Evolutionary conservation across 2,113 vertebrate genomes (phyloP), one percentile per base, ranked within the genome.

Genomic region (Macroglossus sobrinus): DNA sequence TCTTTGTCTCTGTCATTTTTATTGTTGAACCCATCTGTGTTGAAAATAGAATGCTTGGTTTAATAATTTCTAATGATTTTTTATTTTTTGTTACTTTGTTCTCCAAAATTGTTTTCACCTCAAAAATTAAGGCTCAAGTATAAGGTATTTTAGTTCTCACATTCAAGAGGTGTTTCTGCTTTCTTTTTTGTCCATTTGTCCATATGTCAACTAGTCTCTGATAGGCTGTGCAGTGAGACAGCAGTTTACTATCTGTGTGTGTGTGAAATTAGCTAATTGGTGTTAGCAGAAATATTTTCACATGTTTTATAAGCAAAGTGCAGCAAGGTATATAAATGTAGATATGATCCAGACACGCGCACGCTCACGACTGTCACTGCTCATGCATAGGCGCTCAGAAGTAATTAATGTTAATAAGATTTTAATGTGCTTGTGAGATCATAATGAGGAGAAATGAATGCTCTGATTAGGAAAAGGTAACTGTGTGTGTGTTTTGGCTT

Each of bases 351-450:
- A 99, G 98, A 98, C 98, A 98, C 92, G 40, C 97, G 91, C 98
- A 96, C 91, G 50, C 97, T 98, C 94, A 95, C 82, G 71, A 97
- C 98, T 99, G 98, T 99, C 98, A 96, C 98, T 98, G 98, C 98
- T 99, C 98, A 98, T 98, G 98, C 99, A 98, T 99, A 99, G 98
- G 98, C 95, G 98, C 99, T 98, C 98, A 98, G 98, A 98, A 99
- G 98, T 99, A 99, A 99, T 99, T 99, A 99, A 99, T 99, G 99
- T 99, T 99, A 99, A 99, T 99, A 99, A 99, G 98, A 98, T 99
- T 99, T 99, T 99, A 99, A 99, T 99, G 99, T 98, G 99, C 99
- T 99, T 98, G 98, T 99, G 98, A 99, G 99, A 99, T 99, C 98
- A 98, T 99, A 99, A 99, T 99, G 98, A 99, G 98, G 98, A 99